phyloP scores from a whole-genome alignment of 2,113 vertebrate species.

The Embiotoca jacksoni region DNA sequence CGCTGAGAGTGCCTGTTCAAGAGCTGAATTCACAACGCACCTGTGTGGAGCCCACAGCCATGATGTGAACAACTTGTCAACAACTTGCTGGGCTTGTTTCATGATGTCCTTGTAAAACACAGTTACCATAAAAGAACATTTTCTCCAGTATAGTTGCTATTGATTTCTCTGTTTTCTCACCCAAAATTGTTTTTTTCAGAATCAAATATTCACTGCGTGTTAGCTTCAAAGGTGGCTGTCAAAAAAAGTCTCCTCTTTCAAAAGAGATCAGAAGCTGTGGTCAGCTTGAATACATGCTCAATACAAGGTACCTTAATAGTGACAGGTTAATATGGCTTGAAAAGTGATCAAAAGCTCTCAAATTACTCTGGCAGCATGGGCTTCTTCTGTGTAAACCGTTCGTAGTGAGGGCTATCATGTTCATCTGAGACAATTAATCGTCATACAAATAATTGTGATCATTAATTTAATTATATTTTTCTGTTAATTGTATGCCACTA shows the following conservation, averaged over 20 bases:
- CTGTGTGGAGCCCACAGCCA: constrained; percentile 19
- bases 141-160: constrained; percentile 15
- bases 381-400: no score
- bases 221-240: neutral
- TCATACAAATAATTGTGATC: no score
- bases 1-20: neutral
- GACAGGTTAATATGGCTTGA: no score
- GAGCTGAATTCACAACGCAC: constrained; percentile 18
- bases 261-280: neutral
- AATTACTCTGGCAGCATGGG: no score
- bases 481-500: no score
- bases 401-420: no score
- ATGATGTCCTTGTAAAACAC: constrained; percentile 42
- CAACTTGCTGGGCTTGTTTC: constrained; percentile 33
- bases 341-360: no score
- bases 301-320: constrained; percentile 1
- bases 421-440: no score
- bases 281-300: constrained; percentile 4
- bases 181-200: constrained; percentile 28
- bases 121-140: constrained; percentile 7
- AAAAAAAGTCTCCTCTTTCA: no score
- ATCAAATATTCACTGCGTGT: neutral
- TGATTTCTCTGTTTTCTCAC: constrained; percentile 41
- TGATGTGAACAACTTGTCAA: constrained; percentile 38
- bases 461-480: no score